phyloP scores from a whole-genome alignment of 2,888 invertebrate genomes.

The Diachrysia chrysitis region DNA sequence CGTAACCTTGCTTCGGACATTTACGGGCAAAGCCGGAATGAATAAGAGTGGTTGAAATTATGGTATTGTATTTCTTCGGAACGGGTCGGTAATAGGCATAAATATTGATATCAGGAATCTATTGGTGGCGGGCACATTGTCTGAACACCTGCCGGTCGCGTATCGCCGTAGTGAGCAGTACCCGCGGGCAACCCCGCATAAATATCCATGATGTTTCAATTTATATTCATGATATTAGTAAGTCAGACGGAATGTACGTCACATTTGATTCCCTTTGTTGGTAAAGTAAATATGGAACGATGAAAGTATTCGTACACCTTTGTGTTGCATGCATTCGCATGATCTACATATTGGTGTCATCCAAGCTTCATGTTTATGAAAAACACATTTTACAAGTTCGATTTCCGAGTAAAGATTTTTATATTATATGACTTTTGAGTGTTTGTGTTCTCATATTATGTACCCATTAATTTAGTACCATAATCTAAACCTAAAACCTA shows the following conservation, averaged over 20 bases:
- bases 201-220: constrained; percentile 88
- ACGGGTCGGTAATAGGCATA: constrained; percentile 85
- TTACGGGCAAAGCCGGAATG: constrained; percentile 54
- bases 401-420: constrained; percentile 18
- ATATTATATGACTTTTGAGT: no score
- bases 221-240: constrained; percentile 89
- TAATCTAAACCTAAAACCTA: not conserved
- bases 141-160: constrained; percentile 83
- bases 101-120: constrained; percentile 86
- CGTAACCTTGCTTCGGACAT: constrained; percentile 20
- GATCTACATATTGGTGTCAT: constrained; percentile 40
- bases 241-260: constrained; percentile 84
- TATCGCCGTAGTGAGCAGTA: constrained; percentile 80
- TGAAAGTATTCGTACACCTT: constrained; percentile 54
- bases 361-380: constrained; percentile 50
- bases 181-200: constrained; percentile 82
- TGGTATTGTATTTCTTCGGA: constrained; percentile 77
- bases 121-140: constrained; percentile 84
- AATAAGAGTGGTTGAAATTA: constrained; percentile 67
- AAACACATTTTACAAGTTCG: constrained; percentile 47
- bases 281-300: constrained; percentile 75
- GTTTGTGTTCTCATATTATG: no score
- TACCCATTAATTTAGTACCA: not conserved
- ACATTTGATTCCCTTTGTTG: constrained; percentile 87
- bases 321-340: constrained; percentile 40